Conservation (phyloP, 2,888 invertebrate species). For the Phalera bucephala region DNA sequence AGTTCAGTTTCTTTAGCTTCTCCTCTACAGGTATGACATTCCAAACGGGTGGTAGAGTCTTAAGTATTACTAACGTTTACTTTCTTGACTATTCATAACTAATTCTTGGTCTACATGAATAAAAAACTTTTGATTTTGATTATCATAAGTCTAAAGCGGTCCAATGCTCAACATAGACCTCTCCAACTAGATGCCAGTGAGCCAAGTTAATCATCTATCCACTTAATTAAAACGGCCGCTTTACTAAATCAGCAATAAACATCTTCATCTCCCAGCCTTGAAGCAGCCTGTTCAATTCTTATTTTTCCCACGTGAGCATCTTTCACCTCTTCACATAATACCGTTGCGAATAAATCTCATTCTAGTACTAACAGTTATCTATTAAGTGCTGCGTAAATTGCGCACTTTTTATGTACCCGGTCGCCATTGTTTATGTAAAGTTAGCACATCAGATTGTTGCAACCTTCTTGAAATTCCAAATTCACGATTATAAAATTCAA, state of each 20-base stretch:
- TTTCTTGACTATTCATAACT: too few relatives aligned
- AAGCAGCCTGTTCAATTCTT: conserved; percentile 29
- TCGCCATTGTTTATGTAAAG: conserved; percentile 63
- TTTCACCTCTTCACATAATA: conserved; percentile 28
- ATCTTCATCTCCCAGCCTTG: conserved; percentile 56
- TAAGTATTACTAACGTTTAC: too few relatives aligned
- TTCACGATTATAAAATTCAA: conserved; percentile 22
- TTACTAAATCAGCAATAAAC: conserved; percentile 40
- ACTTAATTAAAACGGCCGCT: conserved; percentile 42
- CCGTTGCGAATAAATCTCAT: conserved; percentile 36
- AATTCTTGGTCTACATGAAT: too few relatives aligned
- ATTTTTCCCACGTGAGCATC: conserved; percentile 59
- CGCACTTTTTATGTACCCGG: conserved; percentile 40
- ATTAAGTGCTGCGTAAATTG: conserved; percentile 47
- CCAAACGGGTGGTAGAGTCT: too few relatives aligned
- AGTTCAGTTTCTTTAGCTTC: too few relatives aligned
- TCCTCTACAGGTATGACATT: too few relatives aligned
- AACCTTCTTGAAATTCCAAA: conserved; percentile 55
- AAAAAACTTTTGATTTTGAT: too few relatives aligned
- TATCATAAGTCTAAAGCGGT: too few relatives aligned
- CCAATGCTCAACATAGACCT: too few relatives aligned
- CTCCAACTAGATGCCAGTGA: too few relatives aligned
- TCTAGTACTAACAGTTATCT: conserved; percentile 44
- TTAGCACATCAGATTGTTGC: conserved; percentile 58
- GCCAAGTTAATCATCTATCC: conserved; percentile 27